These are phyloP conservation scores for Sander vitreus DNA, from an alignment of 2,113 vertebrate species.

Conservation along the genomic window DNA sequence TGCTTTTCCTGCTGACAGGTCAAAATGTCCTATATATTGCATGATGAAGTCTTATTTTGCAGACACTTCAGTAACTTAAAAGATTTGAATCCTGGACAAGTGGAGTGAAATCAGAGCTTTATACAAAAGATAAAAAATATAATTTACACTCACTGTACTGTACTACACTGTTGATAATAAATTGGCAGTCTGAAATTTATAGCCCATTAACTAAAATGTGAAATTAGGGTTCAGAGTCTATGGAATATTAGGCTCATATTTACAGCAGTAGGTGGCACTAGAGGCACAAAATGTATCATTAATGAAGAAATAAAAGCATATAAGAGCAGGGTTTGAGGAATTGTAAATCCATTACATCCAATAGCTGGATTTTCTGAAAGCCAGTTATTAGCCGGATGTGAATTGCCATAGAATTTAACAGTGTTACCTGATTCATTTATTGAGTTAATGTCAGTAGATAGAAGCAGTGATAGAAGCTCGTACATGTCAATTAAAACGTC, in stretches of 20 bases:
- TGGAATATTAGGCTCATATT: background rate
- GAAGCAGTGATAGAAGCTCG: background rate
- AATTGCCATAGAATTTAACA: background rate
- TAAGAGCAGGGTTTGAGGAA: rapidly evolving
- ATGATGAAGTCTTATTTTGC: background rate
- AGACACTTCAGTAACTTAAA: background rate
- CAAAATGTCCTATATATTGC: background rate
- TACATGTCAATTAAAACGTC: background rate
- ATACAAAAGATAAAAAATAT: background rate
- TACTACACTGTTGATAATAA: no score
- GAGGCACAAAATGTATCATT: conserved; percentile 18
- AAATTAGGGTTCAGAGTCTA: no score
- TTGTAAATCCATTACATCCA: background rate
- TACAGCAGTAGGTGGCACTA: conserved; percentile 65
- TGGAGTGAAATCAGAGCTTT: background rate
- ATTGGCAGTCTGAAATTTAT: background rate
- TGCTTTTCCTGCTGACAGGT: no score
- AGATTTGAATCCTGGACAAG: background rate
- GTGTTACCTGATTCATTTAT: background rate
- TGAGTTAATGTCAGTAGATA: background rate
- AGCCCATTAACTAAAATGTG: background rate
- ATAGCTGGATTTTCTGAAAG: background rate
- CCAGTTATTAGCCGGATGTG: background rate
- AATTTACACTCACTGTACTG: no score
- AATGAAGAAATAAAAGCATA: background rate